Base-by-base conservation (phyloP, 2,113 vertebrate species). In the Podarcis muralis region DNA sequence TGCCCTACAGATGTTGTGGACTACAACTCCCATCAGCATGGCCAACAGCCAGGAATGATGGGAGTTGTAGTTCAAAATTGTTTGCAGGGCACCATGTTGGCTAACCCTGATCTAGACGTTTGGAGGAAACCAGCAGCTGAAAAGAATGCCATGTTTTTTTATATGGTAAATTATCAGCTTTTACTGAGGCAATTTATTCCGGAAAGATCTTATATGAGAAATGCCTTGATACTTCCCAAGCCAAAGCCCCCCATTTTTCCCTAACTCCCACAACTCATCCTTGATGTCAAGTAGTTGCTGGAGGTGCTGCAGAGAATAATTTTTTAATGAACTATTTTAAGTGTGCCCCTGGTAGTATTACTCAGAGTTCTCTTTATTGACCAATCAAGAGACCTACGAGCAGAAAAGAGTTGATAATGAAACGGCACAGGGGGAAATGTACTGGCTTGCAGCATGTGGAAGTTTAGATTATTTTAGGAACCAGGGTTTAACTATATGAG, bases 291-390 rank as follows among this genome's bases (percentile, higher is more conserved):
- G 69, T 35, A 81, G 35, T 65, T 82, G 80, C 87, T 88, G 72
- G 57, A 74, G 71, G 69, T 43, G 57, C 18, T 65, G 15, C 32
- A 30, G 53, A 85, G 48, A 62, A 76, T 62, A 82, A 82, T 65
- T 66, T 75, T 62, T 83, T 87, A 82, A 88, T 83, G 35, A 88
- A 88, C 69, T 83, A 32, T 75, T 88, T 75, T 82, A 65, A 83
- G 81, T 48, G 27, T 83, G 79, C 80, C 30, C 81, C 71, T 32
- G 59, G 30, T 76, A 83, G 62, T 83, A 82, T 30, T 66, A 66
- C 37, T 66, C 75, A 48, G 18, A 72, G 59, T 76, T 83, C 71
- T 83, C 87, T 88, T 76, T 83, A 88, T 75, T 76, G 72, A 77
- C 69, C 80, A 83, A 83, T 75, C 69, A 43, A 48, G 69, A 65